Evolutionary conservation across 92 coral and sea anemone species (phyloP).

Genomic region (Palythoa grandiflora): DNA sequence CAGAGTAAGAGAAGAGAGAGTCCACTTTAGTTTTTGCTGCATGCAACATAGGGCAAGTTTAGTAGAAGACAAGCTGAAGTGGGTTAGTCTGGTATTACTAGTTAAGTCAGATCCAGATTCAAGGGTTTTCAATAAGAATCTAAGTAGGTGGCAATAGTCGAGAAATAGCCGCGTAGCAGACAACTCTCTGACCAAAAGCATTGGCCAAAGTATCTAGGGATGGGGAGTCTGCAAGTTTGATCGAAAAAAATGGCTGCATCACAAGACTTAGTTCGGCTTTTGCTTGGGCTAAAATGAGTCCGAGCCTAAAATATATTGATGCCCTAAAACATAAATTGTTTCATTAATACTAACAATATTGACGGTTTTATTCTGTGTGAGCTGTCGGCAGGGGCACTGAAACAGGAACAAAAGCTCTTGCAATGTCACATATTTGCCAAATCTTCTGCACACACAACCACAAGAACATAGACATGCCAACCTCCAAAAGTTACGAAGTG

Average conservation of each 20-base stretch:
- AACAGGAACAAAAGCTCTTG: not conserved
- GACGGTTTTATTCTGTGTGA: slow-evolving; percentile 5
- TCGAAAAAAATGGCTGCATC: too few relatives aligned
- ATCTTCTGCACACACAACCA: not conserved
- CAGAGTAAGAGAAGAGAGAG: slow-evolving; percentile 86
- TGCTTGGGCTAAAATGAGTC: too few relatives aligned
- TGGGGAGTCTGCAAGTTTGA: too few relatives aligned
- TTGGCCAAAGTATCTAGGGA: too few relatives aligned
- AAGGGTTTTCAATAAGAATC: too few relatives aligned
- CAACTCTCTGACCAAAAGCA: too few relatives aligned
- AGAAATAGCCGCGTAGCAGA: too few relatives aligned
- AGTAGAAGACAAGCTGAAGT: slow-evolving; percentile 46
- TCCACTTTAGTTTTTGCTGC: slow-evolving; percentile 91
- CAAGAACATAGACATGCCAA: not conserved
- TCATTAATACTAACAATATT: slow-evolving; percentile 31
- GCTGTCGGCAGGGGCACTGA: slow-evolving; percentile 24
- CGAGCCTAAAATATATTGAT: too few relatives aligned
- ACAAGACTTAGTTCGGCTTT: too few relatives aligned
- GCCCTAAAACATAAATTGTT: too few relatives aligned
- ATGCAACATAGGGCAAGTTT: slow-evolving; percentile 74
- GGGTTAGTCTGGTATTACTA: slow-evolving; percentile 9
- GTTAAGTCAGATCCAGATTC: not conserved
- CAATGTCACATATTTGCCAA: too few relatives aligned
- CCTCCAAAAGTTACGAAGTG: not conserved
- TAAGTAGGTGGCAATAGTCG: too few relatives aligned